A percentile compares a stretch with the other conserved stretches of the same genome.
Evolutionary conservation across 1,140 invertebrate genomes (phyloP).

Genomic region (Anoplophora glabripennis): DNA sequence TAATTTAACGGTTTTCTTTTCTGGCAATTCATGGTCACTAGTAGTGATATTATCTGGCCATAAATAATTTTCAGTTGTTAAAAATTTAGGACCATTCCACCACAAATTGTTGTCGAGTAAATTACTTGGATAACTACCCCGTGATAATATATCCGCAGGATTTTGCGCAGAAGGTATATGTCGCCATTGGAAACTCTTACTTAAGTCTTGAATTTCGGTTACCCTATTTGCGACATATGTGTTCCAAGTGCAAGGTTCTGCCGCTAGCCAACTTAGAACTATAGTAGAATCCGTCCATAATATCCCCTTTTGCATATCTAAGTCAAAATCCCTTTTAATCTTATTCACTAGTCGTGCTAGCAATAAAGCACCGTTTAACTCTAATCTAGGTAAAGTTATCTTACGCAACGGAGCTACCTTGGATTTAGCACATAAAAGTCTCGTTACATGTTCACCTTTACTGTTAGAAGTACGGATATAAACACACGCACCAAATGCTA

Average conservation of each 20-base stretch:
- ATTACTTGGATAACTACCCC: too few species aligned
- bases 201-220: constrained; percentile 34
- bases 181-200: constrained; percentile 21
- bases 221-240: constrained; percentile 16
- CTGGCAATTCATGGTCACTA: too few species aligned
- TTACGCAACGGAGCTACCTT: constrained; percentile 35
- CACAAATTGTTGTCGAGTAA: too few species aligned
- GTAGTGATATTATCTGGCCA: too few species aligned
- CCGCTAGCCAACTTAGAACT: constrained; percentile 40
- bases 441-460: constrained; percentile 4
- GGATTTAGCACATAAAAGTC: constrained; percentile 36
- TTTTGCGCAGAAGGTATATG: too few species aligned
- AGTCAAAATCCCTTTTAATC: not conserved
- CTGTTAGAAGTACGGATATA: constrained; percentile 31
- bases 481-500: constrained; percentile 37
- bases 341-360: constrained; percentile 20
- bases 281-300: constrained; percentile 49
- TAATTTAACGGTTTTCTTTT: too few species aligned
- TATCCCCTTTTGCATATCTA: constrained; percentile 19
- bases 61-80: too few species aligned
- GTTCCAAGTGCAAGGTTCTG: constrained; percentile 3
- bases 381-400: constrained; percentile 33
- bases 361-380: constrained; percentile 28
- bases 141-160: too few species aligned
- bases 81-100: too few species aligned